These are phyloP conservation scores for Drosophila conformis DNA, from an alignment of 2,888 invertebrate genomes.

Conservation along the genomic window DNA sequence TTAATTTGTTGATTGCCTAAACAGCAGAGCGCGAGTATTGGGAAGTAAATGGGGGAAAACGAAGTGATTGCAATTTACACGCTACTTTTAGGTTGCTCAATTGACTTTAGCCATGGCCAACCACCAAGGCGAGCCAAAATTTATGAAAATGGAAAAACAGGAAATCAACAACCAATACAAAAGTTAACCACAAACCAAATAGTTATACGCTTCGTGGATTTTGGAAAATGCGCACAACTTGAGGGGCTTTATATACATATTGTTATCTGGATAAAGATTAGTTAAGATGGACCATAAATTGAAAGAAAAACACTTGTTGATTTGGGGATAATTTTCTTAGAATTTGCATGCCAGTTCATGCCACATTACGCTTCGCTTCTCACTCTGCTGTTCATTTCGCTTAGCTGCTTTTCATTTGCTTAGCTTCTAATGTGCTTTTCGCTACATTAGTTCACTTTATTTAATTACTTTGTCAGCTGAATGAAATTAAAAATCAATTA, in stretches of 20 bases:
- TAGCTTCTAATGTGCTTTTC: constrained; percentile 4
- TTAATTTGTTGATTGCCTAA: constrained; percentile 56
- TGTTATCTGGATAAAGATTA: not conserved
- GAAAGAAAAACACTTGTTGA: not conserved
- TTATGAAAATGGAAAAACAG: constrained; percentile 9
- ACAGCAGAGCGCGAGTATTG: not conserved
- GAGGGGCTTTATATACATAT: not conserved
- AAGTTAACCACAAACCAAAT: not conserved
- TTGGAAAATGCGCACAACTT: not conserved
- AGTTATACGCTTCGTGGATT: not conserved
- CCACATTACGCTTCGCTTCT: constrained; percentile 13
- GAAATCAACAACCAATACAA: constrained; percentile 26
- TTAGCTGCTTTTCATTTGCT: not conserved
- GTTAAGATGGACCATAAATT: not conserved
- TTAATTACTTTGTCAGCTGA: not conserved
- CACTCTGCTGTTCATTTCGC: not conserved
- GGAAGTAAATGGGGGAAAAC: constrained; percentile 3
- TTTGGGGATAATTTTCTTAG: not conserved
- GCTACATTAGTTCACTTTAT: not conserved
- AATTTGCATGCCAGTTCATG: not conserved
- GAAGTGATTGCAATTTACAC: constrained; percentile 42
- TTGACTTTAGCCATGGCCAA: constrained; percentile 38
- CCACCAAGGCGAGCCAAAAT: constrained; percentile 23
- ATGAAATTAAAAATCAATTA: constrained; percentile 2
- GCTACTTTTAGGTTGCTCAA: constrained; percentile 37